phyloP scores from a whole-genome alignment of 2,113 vertebrate species.

The Microcebus griseorufus region DNA sequence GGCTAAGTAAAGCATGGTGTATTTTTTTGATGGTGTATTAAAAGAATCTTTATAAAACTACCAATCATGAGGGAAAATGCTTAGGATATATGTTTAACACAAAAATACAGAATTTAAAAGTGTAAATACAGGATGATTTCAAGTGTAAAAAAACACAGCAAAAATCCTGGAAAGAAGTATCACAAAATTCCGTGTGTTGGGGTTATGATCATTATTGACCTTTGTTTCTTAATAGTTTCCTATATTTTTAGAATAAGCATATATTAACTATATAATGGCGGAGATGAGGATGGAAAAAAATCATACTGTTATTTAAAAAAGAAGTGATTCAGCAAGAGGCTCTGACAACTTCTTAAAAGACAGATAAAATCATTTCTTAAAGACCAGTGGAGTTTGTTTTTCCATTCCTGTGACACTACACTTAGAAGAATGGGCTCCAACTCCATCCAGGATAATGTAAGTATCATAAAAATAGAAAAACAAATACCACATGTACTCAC shows the following conservation, averaged over 20 bases:
- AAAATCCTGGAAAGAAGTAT: neutral
- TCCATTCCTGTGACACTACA: no score
- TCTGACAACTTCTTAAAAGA: neutral
- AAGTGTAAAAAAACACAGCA: neutral
- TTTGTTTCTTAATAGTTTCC: neutral
- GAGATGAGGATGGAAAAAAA: neutral
- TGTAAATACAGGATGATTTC: neutral
- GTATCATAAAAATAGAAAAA: no score
- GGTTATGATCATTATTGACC: neutral
- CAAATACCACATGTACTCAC: no score
- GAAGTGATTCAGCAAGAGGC: neutral
- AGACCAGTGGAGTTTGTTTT: neutral
- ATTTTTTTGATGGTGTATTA: neutral
- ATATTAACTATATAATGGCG: neutral
- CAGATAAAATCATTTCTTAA: neutral
- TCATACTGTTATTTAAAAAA: neutral
- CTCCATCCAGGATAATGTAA: no score
- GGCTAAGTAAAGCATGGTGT: neutral
- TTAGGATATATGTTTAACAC: neutral
- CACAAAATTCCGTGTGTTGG: neutral
- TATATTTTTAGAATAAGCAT: neutral
- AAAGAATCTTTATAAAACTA: neutral
- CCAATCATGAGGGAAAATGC: neutral
- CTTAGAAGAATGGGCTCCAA: no score
- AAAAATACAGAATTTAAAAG: neutral